Conservation (phyloP, 2,113 vertebrate species). For the Sylvietta virens region DNA sequence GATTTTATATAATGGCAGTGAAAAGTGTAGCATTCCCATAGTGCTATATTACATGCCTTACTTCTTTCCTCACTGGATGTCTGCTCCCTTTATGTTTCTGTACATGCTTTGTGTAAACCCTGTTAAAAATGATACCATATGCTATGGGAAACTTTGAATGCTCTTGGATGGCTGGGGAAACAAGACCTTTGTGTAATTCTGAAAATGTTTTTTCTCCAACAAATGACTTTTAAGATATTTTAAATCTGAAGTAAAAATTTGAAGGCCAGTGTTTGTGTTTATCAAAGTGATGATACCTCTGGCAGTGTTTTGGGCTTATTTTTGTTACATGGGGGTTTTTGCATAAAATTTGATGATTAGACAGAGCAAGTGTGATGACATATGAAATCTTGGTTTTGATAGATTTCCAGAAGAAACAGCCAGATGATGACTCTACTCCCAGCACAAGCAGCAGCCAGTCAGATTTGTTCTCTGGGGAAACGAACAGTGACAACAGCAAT, state of each 20-base stretch:
- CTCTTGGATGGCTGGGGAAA: neutral
- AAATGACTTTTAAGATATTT: neutral
- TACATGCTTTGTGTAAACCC: neutral
- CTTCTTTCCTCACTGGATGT: neutral
- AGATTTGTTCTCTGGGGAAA: constrained; percentile 91
- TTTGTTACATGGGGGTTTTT: neutral
- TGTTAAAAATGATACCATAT: neutral
- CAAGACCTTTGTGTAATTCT: neutral
- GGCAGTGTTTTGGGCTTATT: neutral
- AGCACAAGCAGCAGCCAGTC: constrained; percentile 90
- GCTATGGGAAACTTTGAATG: neutral
- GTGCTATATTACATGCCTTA: neutral
- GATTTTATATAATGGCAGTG: neutral
- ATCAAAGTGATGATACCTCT: neutral
- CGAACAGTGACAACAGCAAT: constrained; percentile 88
- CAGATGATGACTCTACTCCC: constrained; percentile 88
- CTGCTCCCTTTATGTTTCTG: neutral
- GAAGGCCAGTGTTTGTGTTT: neutral
- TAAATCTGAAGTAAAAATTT: neutral
- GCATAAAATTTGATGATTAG: neutral
- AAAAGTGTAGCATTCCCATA: neutral
- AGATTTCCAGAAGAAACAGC: constrained; percentile 97
- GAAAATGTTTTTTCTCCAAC: neutral
- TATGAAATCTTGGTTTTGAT: constrained; percentile 36
- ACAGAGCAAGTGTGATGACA: neutral